These are phyloP conservation scores for Eumeta japonica DNA, from an alignment of 1,140 invertebrate species.

Conservation along the genomic window DNA sequence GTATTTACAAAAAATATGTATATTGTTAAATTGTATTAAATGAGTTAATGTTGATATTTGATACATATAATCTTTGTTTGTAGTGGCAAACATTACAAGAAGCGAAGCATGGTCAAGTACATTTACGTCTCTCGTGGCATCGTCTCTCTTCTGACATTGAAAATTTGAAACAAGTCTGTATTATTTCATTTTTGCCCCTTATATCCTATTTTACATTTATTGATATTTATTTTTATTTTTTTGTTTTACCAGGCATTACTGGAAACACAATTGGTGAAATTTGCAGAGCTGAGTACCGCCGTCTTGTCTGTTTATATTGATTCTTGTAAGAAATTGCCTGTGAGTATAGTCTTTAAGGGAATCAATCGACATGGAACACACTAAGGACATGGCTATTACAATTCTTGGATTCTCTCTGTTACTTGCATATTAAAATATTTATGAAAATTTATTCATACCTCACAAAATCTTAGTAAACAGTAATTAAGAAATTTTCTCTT, in stretches of 20 bases:
- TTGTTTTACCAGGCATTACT: conserved; percentile 61
- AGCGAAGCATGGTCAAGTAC: conserved; percentile 89
- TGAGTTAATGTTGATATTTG: too few species aligned
- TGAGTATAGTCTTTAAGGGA: too few species aligned
- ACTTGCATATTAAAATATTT: too few species aligned
- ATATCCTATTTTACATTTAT: not conserved
- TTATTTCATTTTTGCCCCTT: not conserved
- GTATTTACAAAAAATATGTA: too few species aligned
- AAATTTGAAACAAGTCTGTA: conserved; percentile 74
- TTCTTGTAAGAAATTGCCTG: conserved; percentile 86
- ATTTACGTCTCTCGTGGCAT: conserved; percentile 85
- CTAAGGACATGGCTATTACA: too few species aligned
- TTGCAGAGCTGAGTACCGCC: conserved; percentile 73
- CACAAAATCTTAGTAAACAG: not conserved
- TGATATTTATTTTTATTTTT: not conserved
- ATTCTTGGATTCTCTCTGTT: too few species aligned
- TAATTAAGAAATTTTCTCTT: not conserved
- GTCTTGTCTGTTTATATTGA: conserved; percentile 84
- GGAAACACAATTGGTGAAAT: conserved; percentile 74
- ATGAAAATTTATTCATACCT: too few species aligned
- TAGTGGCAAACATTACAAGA: conserved; percentile 93
- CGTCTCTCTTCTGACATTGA: conserved; percentile 69
- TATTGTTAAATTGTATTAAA: too few species aligned
- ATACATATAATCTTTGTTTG: too few species aligned
- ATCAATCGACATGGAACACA: not conserved